Base-by-base conservation (phyloP, 37 sponge, comb jelly and placozoan genomes). In the Halichondria panicea region DNA sequence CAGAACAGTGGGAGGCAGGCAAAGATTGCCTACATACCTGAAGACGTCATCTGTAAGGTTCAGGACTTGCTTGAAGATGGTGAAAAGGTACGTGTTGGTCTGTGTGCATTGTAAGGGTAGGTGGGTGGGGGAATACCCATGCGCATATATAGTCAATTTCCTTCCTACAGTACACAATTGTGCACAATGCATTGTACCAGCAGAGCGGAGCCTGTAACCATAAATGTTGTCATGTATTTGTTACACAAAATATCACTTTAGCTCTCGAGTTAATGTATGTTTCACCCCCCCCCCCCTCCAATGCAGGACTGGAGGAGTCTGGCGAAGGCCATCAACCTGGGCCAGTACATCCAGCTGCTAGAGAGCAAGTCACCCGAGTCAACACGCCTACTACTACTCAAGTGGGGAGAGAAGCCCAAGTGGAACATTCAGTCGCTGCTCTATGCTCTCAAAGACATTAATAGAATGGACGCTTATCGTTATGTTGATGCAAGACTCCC, bases 371-470 rank as follows among this genome's bases (percentile, higher is more conserved):
- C 54, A 5, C 82, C 79, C 37, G 68, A 76, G 3, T 71, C 79
- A 12, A 83, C 84, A 3, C 43, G 69, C 58, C 46, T 72, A 21
- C 57, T 91, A 28, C 61, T 91, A 30, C 68, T 80, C 18, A 91
- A 91, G 69, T 91, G 84, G 76, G 87, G 81, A 4, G 92, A 91
- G 75, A 91, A 79, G 19, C 87, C 87, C 0, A 50, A 44, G 22
- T 87, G 88, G 84, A 87, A 80, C 0, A 80, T 87, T 12, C 56
- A 87, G 4, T 55, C 74, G 25, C 65, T 91, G 34, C 57, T 91
- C 11, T 80, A 41, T 80, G 92, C 92, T 24, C 63, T 91, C 27
- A 77, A 82, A 32, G 59, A 39, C 13, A 82, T 91, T 19, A 81
- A 72, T 24, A 77, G 92, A 63, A 30, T 36, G 1, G 92, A 91